Evolutionary conservation across 2,113 vertebrate species (phyloP), one percentile per base, ranked within the genome.

Genomic region (Ochotona princeps): DNA sequence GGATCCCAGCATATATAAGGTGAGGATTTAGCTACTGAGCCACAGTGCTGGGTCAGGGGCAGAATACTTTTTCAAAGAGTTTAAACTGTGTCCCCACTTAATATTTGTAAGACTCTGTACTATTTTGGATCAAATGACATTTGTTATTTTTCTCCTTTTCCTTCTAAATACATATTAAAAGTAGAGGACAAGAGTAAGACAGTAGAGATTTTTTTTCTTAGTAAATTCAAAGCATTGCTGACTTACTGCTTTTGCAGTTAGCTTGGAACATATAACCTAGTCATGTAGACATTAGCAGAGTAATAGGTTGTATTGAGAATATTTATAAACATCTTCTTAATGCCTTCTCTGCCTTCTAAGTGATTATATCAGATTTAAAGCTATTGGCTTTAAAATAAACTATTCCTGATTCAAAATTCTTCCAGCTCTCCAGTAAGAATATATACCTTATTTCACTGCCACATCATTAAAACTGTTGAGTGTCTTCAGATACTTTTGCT

Each of bases 131-230:
- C 6, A 65, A 11, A 44, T 8, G 83, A 81, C 2, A 73, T 44
- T 70, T 89, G 23, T 20, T 32, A 30, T n/a, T 88, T 90, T 92
- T 70, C 51, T 91, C 51, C 20, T 91, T 74, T 92, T 74, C 2
- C 70, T 65, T 86, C 20, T 65, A 94, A 89, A 75, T 72, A 60
- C 30, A 6, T n/a, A 17, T 20, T 92, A 70, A 91, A 94, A 73
- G 11, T 18, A 81, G 69, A 49, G 15, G 8, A 13, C 14, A 1
- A 35, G 9, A 35, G 35, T 38, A 57, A 88, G 38, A 94, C 38
- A 81, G 67, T 91, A 10, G 12, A 60, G 47, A 11, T 70, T 60
- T 14, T 93, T 73, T 89, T 91, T 21, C n/a, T 80, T 81, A 23
- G 47, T 60, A 49, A 87, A 70, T 35, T 65, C 35, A 81, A 92